Conservation (phyloP, 1,140 invertebrate species). For the Drosophila gunungcola region DNA sequence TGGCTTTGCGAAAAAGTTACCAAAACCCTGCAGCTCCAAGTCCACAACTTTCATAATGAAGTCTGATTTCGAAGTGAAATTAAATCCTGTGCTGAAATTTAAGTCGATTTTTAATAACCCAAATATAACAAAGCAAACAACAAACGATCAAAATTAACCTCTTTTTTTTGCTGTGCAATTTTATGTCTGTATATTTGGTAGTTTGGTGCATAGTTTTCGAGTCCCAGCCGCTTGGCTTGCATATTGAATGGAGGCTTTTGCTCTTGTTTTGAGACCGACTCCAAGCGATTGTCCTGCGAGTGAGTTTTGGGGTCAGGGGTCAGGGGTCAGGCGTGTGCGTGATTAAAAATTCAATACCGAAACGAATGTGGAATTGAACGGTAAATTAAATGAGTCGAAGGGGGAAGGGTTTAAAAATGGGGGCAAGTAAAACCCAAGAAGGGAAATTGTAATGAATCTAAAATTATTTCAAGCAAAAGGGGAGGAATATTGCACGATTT, state of each 20-base stretch:
- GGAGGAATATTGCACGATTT: neutral
- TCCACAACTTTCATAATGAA: too few relatives aligned
- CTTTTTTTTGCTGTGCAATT: slow-evolving; percentile 1
- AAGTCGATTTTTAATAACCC: too few relatives aligned
- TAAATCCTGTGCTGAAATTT: too few relatives aligned
- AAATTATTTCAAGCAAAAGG: neutral
- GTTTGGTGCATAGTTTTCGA: slow-evolving; percentile 58
- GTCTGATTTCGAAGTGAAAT: too few relatives aligned
- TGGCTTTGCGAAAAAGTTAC: too few relatives aligned
- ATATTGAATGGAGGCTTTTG: slow-evolving; percentile 58
- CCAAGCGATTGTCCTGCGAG: slow-evolving; percentile 7
- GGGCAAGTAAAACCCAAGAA: neutral
- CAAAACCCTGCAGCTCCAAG: too few relatives aligned
- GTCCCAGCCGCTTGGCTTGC: slow-evolving; percentile 59
- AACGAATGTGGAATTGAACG: slow-evolving; percentile 81
- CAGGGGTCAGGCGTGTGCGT: slow-evolving; percentile 66
- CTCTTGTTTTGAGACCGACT: neutral
- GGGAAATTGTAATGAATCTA: too few relatives aligned
- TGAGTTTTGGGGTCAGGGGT: slow-evolving; percentile 60
- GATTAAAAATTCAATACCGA: slow-evolving; percentile 83
- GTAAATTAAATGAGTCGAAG: slow-evolving; percentile 69
- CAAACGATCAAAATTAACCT: too few relatives aligned
- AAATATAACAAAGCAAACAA: too few relatives aligned
- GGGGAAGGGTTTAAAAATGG: slow-evolving; percentile 1
- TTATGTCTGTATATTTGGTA: slow-evolving; percentile 3